Evolutionary conservation across 2,797 vertebrate genomes (phyloP), one percentile per base, ranked within the genome.

Genomic region (Phalloptychus januarius): DNA sequence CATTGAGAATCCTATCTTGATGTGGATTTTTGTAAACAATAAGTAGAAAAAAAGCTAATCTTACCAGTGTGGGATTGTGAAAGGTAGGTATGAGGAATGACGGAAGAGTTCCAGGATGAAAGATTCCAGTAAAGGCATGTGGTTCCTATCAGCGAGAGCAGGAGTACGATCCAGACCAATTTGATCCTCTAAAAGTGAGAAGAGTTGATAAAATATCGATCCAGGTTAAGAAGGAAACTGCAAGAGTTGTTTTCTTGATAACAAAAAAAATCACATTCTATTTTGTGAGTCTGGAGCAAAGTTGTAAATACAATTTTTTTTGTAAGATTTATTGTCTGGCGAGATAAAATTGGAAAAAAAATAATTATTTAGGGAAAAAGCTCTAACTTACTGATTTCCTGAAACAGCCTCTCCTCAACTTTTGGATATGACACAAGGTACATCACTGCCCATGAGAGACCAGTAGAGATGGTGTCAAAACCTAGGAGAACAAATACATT

Each of bases 11-110:
- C 15, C 2, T n/a, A 13, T 42, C 28, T 61, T 6, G 79, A 3
- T 12, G 20, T 42, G 23, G 5, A 31, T 38, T 18, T 25, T 31
- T 28, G 33, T 15, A 15, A 44, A 18, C 0, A 78, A n/a, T 18
- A 48, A 46, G 46, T 54, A 23, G 75, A 77, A 69, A 8, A 70
- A 18, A 42, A 52, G 23, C 38, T 0, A 83, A 45, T 5, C 93
- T 92, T 85, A 99, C 96, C 97, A 96, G 86, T 98, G 97, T 0
- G 97, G 97, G 83, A 99, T 97, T 42, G 97, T 98, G 85, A 98
- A 97, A 13, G 97, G 97, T 28, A 98, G 0, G 50, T 97, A 97
- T 42, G 97, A 97, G 0, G 96, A 95, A 83, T 98, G 97, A 0
- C 96, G 94, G 78, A 98, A 96, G 63, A 91, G 77, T 92, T 99